Evolutionary conservation across 2,797 vertebrate species (phyloP), one percentile per base, ranked within the genome.

Genomic region (Tiaroga cobitis): DNA sequence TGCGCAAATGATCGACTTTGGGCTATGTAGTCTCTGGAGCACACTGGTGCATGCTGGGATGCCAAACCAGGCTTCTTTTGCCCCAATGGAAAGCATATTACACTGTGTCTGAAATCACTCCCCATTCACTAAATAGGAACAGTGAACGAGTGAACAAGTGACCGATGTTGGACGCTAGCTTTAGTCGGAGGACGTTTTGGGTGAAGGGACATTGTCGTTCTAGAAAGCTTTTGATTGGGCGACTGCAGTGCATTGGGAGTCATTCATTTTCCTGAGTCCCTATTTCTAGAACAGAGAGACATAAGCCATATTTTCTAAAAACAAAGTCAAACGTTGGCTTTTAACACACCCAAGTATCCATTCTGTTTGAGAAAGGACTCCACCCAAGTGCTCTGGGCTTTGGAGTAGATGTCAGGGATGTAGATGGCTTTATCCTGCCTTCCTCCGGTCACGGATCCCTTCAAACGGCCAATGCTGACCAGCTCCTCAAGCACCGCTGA

Each of bases 311-410:
- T 75, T 54, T 7, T 16, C 59, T n/a, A n/a, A 59, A 56, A 59
- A 61, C 11, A 0, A 56, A 24, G 5, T 24, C 2, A 3, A 69
- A 4, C 13, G 8, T 63, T 0, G n/a, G 24, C 13, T 13, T 21
- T 29, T 46, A 46, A 37, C 34, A 2, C 4, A 99, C 98, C 98
- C 88, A 99, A 93, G 92, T 99, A 99, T 90, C 97, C 95, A 77
- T 99, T 99, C 90, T 99, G 98, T 88, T 96, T 97, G 86, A 99
- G 96, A 94, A 99, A 99, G 8, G 97, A 97, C 92, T 99, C 97
- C 70, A 99, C 96, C 98, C 98, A 99, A 85, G 94, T 85, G 86
- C 95, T 99, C 91, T 99, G 98, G 0, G 98, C 97, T 93, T 87
- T 97, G 91, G 97, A 92, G 88, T 99, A 99, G 91, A 99, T 98